A percentile compares a stretch with the other conserved stretches of the same genome.
Conservation (phyloP, 2,113 vertebrate species). For the Phalacrocorax carbo region DNA sequence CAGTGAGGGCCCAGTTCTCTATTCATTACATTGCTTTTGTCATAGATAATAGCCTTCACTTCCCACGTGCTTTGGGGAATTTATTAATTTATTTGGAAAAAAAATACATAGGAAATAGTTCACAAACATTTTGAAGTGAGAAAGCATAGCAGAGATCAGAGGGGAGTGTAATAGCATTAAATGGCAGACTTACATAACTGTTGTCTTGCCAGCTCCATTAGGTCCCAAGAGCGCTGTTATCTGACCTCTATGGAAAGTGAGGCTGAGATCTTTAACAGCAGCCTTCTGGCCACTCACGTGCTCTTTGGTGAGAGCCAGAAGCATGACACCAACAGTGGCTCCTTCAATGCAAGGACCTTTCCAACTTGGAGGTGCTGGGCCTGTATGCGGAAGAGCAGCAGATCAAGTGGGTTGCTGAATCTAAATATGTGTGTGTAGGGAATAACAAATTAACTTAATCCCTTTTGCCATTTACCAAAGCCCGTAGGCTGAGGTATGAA, state of each 20-base stretch:
- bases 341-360: not conserved
- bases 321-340: not conserved
- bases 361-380: not conserved
- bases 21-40: not conserved
- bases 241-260: slow-evolving; percentile 69
- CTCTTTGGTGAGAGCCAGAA: slow-evolving; percentile 73
- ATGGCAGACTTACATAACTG: slow-evolving; percentile 61
- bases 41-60: not conserved
- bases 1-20: not conserved
- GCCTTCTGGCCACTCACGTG: not conserved
- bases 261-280: slow-evolving; percentile 65
- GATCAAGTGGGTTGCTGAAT: not conserved
- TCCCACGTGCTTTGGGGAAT: not conserved
- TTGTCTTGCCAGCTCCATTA: slow-evolving; percentile 76
- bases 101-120: not conserved
- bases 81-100: not conserved
- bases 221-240: slow-evolving; percentile 72
- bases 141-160: not conserved
- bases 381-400: not conserved
- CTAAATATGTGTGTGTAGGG: not conserved
- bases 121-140: not conserved
- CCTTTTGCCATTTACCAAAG: not conserved
- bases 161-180: not conserved
- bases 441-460: not conserved
- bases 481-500: no score